phyloP scores from a whole-genome alignment of 2,797 vertebrate species.

The Falco cherrug region DNA sequence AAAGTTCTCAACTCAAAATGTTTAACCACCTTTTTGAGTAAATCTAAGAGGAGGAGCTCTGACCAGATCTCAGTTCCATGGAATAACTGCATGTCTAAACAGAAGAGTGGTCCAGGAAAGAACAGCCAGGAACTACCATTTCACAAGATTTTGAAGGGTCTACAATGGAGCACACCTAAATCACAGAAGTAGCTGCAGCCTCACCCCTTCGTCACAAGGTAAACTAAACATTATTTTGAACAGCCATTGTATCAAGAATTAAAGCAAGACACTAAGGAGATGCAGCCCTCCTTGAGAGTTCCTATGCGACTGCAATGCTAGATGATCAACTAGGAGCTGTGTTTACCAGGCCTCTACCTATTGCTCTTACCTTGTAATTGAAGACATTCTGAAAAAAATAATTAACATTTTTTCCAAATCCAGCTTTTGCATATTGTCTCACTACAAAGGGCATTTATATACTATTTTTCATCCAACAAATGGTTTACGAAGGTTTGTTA shows the following conservation, averaged over 20 bases:
- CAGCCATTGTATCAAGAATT: background rate
- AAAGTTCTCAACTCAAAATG: background rate
- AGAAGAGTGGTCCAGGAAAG: background rate
- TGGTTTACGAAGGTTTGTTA: background rate
- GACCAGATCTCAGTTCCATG: background rate
- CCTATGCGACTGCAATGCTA: background rate
- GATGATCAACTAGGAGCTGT: background rate
- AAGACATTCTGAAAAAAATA: background rate
- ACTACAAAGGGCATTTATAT: background rate
- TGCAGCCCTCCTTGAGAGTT: background rate
- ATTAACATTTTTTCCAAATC: background rate
- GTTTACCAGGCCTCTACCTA: background rate
- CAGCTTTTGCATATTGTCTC: background rate
- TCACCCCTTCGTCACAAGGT: background rate
- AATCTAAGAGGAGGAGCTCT: background rate
- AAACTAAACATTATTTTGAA: background rate
- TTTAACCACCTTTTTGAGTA: background rate
- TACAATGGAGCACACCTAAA: background rate
- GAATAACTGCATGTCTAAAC: background rate
- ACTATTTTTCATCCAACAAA: background rate
- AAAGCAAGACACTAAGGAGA: background rate
- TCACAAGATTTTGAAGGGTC: background rate
- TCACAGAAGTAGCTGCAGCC: background rate
- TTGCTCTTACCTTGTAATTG: background rate
- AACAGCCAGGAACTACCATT: background rate